Percentiles rank a stretch among this genome's conserved stretches.
Evolutionary conservation across 2,888 invertebrate species (phyloP).

Genomic region (Cetonia aurata): DNA sequence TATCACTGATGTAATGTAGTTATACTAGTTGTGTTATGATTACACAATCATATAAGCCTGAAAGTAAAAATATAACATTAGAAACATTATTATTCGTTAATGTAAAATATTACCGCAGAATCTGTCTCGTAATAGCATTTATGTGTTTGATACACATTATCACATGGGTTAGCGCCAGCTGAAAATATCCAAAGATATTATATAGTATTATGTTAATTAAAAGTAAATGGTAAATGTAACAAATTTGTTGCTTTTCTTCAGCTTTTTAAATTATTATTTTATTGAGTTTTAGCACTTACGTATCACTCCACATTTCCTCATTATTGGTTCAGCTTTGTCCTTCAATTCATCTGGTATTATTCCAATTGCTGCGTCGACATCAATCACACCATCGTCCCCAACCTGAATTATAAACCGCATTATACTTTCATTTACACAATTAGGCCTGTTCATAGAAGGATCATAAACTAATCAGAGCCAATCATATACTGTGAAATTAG

Average conservation of each 20-base stretch:
- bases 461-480: no score
- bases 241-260: neutral
- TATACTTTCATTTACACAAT: no score
- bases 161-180: conserved; percentile 56
- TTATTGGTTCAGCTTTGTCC: conserved; percentile 55
- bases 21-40: neutral
- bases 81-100: neutral
- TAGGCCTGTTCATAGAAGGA: no score
- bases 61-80: conserved; percentile 1
- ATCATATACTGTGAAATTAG: no score
- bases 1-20: conserved; percentile 38
- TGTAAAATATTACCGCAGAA: conserved; percentile 54
- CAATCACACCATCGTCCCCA: conserved; percentile 64
- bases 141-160: conserved; percentile 56
- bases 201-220: conserved; percentile 16
- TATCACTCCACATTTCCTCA: conserved; percentile 62
- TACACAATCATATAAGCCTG: conserved; percentile 36
- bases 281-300: conserved; percentile 54
- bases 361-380: conserved; percentile 63
- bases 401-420: conserved; percentile 56
- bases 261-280: no score
- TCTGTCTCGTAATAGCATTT: conserved; percentile 55
- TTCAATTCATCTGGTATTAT: conserved; percentile 62
- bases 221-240: neutral
- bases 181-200: conserved; percentile 36